Evolutionary conservation across 2,113 vertebrate species (phyloP).

Genomic region (Mormoops blainvillei): DNA sequence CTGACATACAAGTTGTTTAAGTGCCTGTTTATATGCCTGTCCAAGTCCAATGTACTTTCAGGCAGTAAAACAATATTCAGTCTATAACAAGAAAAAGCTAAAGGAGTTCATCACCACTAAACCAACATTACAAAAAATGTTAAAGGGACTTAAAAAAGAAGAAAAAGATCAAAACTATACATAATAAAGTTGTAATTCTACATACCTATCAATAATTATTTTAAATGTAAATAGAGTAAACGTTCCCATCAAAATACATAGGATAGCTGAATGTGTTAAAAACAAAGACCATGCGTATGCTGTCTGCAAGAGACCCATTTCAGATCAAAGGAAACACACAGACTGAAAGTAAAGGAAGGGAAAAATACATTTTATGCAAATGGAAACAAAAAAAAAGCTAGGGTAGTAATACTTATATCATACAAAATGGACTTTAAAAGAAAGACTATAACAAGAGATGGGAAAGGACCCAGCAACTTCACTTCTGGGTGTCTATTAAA

Average conservation of each 20-base stretch:
- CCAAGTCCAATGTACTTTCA: neutral
- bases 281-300: neutral
- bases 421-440: neutral
- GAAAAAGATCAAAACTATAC: neutral
- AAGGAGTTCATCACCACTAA: neutral
- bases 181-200: neutral
- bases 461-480: neutral
- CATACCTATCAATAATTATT: neutral
- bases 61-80: neutral
- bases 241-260: neutral
- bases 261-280: neutral
- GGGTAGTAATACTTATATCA: neutral
- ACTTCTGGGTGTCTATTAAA: neutral
- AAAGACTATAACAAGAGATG: neutral
- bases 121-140: neutral
- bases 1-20: neutral
- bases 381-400: neutral
- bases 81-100: neutral
- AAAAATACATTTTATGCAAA: neutral
- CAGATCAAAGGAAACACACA: neutral
- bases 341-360: neutral
- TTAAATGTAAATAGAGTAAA: neutral
- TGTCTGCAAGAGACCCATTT: neutral
- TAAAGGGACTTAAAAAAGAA: neutral
- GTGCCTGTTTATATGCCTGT: accelerated